Evolutionary conservation across 2,888 invertebrate species (phyloP), one percentile per base, ranked within the genome.

Genomic region (Caenorhabditis becei): DNA sequence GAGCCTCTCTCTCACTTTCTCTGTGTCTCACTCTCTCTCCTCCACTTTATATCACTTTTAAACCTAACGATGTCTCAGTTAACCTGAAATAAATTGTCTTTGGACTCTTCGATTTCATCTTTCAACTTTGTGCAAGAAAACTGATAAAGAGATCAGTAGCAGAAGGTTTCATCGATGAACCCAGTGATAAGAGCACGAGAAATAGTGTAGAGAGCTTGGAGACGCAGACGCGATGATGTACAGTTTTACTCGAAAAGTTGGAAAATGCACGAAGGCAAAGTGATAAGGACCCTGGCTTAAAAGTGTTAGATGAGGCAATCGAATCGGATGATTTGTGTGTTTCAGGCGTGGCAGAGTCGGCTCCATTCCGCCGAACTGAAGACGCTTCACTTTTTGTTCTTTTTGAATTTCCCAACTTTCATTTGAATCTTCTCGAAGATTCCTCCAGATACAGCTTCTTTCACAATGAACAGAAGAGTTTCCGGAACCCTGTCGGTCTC

Each of bases 201-300:
- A 41, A 75, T 20, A 66, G 75, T 53, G 44, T 14, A 14, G 7
- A 10, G 35, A 51, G 41, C 18, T 2, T 4, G 44, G 49, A 41
- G 58, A 53, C 66, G 59, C 66, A 75, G 75, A 54, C 44, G n/a
- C 16, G 4, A 35, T 53, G 75, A 75, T 65, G 63, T 65, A 66
- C 20, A 26, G 61, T 75, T 75, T 75, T 75, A 66, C 66, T 61
- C 66, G 75, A 66, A 75, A 75, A 53, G 59, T 75, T 61, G 66
- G 41, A 53, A 75, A 75, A 32, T 66, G 75, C 75, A 75, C 75
- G 75, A 24, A 75, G 44, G 26, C 75, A 44, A 0, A 1, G 11
- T 66, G 75, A 75, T 75, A 75, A 75, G 75, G 65, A 44, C 2
- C 44, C 14, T 20, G 41, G 75, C 47, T 58, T 75, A 75, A 66